Base-by-base conservation (phyloP, 2,113 vertebrate genomes). In the Entomyzon cyanotis region DNA sequence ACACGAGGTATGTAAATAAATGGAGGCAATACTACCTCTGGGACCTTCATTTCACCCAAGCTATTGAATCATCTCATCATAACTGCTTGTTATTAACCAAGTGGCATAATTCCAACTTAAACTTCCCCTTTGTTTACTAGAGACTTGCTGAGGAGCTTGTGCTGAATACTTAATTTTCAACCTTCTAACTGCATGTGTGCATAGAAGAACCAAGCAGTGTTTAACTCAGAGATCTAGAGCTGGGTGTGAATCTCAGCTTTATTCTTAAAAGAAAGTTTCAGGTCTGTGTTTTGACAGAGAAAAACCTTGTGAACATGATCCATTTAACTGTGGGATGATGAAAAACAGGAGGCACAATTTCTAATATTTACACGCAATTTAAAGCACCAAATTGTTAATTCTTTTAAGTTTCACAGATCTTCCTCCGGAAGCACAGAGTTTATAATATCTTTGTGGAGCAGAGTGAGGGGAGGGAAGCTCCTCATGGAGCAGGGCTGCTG, bases 101-200 rank as follows among this genome's bases (percentile, higher is more conserved):
- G 95, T 93, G 89, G 92, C 83, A 77, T 92, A 90, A 96, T 90
- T 97, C 92, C 95, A 97, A 74, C 94, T 95, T 93, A 85, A 95
- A 96, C 95, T 95, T 94, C 79, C 83, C 82, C 47, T 95, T 92
- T 96, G 94, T 96, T 93, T 95, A 95, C 94, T 93, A 11, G 92
- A 63, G 79, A 74, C 85, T 89, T 94, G 90, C 89, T 44, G 79
- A 90, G 84, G 78, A 71, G 90, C 76, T 47, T 9, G 52, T 52
- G 76, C 85, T 93, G 92, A 89, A 93, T 93, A 16, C 79, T 67
- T 87, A 67, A 86, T 96, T 87, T 68, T 73, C 95, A 80, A 21
- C 91, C 84, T 96, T 89, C 68, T 60, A 17, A 7, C 42, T 88
- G 12, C 8, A 0, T n/a, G 39, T 65, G 5, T 67, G 80, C 67